Base-by-base conservation (phyloP, 2,113 vertebrate species). In the Andinoacara biseriatus region DNA sequence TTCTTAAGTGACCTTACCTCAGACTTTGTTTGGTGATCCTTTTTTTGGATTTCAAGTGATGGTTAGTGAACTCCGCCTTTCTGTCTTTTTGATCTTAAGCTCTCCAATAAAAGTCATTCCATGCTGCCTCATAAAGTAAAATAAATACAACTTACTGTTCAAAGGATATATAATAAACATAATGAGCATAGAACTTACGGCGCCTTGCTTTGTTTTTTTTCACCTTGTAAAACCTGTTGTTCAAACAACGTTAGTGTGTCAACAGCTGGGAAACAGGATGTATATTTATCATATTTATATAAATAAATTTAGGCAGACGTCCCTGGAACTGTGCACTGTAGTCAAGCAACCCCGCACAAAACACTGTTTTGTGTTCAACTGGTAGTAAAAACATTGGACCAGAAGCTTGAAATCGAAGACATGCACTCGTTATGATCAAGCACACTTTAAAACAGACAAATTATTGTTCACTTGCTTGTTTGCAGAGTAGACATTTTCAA, bases 1-100 rank as follows among this genome's bases (percentile, higher is more conserved):
- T 46, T 87, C 69, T 76, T 83, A 20, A 0, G 49, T 81, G 85
- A 92, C 91, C 89, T 93, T 69, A 31, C 80, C 90, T 84, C 61
- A 79, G 43, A 46, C 81, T 65, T 2, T 7, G 33, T 87, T 91
- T 87, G 63, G 74, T 85, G 52, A 82, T 87, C 67, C 43, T 56
- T 79, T 78, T 78, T 61, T 61, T 61, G 0, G 31, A 14, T 81
- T 81, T 49, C 57, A 52, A 20, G 29, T 24, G 26, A 59, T 8
- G 33, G 35, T 69, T 58, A 31, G 65, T 31, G 5, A 59, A 80
- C n/a, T 60, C 38, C 5, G 18, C 2, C 22, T 7, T 49, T 77
- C 22, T 52, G 26, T n/a, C 58, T 24, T 49, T 78, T 78, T 62
- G 58, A 62, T 62, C 7, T 52, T 35, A 49, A 61, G 40, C 22